These are phyloP conservation scores for Pachyuromys duprasi DNA, from an alignment of 2,797 vertebrate genomes.

Conservation along the genomic window DNA sequence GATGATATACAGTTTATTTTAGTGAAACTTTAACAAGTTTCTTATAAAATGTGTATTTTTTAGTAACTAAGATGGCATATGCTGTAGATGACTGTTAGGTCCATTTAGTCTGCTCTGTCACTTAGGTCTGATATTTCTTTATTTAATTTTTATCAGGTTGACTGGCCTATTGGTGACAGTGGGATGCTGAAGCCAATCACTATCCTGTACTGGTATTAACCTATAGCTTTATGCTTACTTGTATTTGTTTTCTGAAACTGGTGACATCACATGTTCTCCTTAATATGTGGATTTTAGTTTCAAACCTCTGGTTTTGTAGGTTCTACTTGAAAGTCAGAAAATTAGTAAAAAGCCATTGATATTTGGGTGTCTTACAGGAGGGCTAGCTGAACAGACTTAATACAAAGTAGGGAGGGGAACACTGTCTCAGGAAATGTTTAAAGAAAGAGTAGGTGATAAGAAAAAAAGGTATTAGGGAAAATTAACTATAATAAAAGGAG, in stretches of 20 bases:
- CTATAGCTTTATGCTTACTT: neutral
- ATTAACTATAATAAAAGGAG: neutral
- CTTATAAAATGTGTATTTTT: neutral
- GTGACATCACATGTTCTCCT: neutral
- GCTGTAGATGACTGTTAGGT: neutral
- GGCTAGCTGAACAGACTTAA: too few relatives aligned
- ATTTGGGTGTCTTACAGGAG: too few relatives aligned
- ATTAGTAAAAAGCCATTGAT: neutral
- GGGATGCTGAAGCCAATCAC: too few relatives aligned
- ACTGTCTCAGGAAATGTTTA: neutral
- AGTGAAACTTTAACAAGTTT: neutral
- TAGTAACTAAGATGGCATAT: neutral
- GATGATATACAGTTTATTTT: neutral
- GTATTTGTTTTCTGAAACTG: neutral
- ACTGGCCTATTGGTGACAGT: neutral
- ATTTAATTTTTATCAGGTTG: neutral
- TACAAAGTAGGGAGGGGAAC: neutral
- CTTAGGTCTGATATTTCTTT: neutral
- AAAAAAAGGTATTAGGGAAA: neutral
- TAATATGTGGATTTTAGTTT: neutral
- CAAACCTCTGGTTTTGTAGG: neutral
- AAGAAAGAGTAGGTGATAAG: too few relatives aligned
- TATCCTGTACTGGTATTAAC: neutral
- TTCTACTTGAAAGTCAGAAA: neutral
- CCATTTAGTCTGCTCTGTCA: neutral